Conservation (phyloP, 2,888 invertebrate species). For the Subacronicta megacephala region DNA sequence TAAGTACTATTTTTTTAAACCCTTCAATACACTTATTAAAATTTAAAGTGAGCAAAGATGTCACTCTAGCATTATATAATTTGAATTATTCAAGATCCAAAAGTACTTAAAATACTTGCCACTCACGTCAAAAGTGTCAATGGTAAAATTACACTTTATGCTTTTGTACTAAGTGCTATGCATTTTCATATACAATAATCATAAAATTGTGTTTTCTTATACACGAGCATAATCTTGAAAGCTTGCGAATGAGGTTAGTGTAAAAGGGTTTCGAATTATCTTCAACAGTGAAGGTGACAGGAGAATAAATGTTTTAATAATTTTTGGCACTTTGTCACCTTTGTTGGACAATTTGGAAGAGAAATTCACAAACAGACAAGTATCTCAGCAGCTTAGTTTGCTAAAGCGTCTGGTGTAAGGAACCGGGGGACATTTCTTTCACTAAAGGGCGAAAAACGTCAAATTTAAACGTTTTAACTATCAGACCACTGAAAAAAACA, state of each 20-base stretch:
- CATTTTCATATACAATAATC: constrained; percentile 38
- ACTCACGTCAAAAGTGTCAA: constrained; percentile 24
- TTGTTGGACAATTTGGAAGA: too few species aligned
- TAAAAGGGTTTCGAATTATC: constrained; percentile 43
- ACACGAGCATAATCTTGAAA: constrained; percentile 46
- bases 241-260: constrained; percentile 51
- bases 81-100: not conserved
- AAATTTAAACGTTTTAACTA: too few species aligned
- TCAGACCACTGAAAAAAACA: too few species aligned
- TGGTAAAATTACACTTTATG: constrained; percentile 23
- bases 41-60: not conserved
- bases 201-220: constrained; percentile 48
- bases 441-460: too few species aligned
- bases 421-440: too few species aligned
- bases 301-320: constrained; percentile 4
- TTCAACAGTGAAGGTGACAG: constrained; percentile 23
- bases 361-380: too few species aligned
- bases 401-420: too few species aligned
- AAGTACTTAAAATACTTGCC: constrained; percentile 8
- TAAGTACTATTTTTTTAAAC: too few species aligned
- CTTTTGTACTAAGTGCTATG: constrained; percentile 39
- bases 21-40: too few species aligned
- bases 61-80: not conserved
- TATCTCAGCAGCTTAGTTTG: too few species aligned
- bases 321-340: constrained; percentile 1